Conservation (phyloP, 2,797 vertebrate species). For the Chrysolophus pictus region DNA sequence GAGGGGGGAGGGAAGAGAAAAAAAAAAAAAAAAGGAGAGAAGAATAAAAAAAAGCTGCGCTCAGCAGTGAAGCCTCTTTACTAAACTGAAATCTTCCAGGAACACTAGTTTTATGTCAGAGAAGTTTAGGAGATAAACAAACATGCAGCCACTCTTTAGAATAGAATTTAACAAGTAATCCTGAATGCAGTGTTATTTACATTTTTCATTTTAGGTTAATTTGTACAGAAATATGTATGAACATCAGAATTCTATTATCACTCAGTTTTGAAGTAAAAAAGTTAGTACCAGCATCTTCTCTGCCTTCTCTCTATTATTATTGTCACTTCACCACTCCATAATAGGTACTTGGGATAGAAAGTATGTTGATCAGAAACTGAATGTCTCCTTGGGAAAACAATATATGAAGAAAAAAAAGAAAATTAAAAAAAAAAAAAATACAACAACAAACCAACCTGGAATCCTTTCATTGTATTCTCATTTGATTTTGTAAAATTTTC, state of each 20-base stretch:
- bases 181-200: background rate
- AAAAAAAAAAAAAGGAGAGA: background rate
- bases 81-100: constrained; percentile 38
- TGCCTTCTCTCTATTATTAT: background rate
- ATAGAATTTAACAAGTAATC: background rate
- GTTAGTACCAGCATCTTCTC: background rate
- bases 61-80: background rate
- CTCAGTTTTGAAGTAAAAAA: background rate
- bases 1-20: constrained; percentile 1
- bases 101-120: background rate
- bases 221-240: background rate
- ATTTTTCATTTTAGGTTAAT: background rate
- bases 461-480: background rate
- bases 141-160: background rate
- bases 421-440: no score
- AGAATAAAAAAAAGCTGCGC: background rate
- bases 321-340: rapidly evolving
- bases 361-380: background rate
- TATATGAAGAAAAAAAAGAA: background rate
- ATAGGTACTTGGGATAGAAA: background rate
- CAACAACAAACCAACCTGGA: no score
- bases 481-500: background rate
- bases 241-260: background rate
- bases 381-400: background rate
- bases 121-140: background rate